Evolutionary conservation across 2,113 vertebrate genomes (phyloP).

Genomic region (Microtus ochrogaster): DNA sequence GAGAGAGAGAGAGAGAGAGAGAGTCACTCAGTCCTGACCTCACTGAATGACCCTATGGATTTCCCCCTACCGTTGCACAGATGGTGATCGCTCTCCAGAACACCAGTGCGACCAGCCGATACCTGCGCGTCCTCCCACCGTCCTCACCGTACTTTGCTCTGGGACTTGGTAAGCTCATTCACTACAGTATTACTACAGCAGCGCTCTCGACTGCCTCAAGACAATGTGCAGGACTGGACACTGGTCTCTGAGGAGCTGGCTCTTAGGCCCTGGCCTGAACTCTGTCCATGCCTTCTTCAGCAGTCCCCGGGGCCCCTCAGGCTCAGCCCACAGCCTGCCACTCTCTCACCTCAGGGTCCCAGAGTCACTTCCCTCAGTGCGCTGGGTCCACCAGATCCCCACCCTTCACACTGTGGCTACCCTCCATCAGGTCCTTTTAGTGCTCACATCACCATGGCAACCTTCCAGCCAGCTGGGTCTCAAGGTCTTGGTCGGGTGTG

Average conservation of each 20-base stretch:
- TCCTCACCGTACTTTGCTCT: conserved; percentile 90
- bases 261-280: rapidly evolving
- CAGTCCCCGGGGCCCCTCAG: rapidly evolving
- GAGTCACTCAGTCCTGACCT: not conserved
- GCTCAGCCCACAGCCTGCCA: not conserved
- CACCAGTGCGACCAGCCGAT: conserved; percentile 89
- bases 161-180: conserved; percentile 90
- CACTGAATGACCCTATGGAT: not conserved
- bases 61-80: conserved; percentile 79
- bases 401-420: rapidly evolving
- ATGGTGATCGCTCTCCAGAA: conserved; percentile 92
- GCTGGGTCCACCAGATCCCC: not conserved
- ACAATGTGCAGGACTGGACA: rapidly evolving
- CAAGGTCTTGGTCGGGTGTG: not conserved
- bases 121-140: conserved; percentile 92
- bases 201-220: rapidly evolving
- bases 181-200: rapidly evolving
- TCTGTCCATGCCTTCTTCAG: rapidly evolving
- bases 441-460: not conserved
- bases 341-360: not conserved
- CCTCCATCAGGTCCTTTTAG: too few relatives aligned
- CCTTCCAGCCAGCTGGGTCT: not conserved
- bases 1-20: too few relatives aligned
- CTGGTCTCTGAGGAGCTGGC: not conserved
- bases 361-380: rapidly evolving